These are phyloP conservation scores for Mormoops blainvillei DNA, from an alignment of 2,113 vertebrate genomes.

Conservation along the genomic window DNA sequence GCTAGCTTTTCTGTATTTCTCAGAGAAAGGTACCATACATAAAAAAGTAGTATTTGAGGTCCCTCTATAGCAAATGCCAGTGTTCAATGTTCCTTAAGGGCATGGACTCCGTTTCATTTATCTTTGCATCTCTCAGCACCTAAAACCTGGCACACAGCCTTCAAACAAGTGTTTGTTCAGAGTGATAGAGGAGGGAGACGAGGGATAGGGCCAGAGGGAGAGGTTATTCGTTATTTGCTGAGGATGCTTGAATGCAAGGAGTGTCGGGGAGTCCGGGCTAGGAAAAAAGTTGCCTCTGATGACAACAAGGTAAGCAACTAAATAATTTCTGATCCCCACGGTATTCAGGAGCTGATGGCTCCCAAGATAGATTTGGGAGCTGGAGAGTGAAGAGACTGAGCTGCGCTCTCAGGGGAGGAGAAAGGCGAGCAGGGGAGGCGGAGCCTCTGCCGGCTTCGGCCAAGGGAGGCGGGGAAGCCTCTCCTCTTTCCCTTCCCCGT, in stretches of 20 bases:
- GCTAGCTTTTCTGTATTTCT: not conserved
- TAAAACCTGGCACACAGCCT: not conserved
- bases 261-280: not conserved
- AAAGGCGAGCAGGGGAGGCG: not conserved
- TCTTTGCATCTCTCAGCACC: not conserved
- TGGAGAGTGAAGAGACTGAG: not conserved
- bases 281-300: not conserved
- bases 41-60: not conserved
- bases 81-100: not conserved
- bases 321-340: not conserved
- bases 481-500: not conserved
- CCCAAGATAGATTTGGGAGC: not conserved
- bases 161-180: not conserved
- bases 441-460: conserved; percentile 5
- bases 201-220: not conserved
- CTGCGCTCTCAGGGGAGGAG: not conserved
- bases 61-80: not conserved
- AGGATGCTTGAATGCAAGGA: not conserved
- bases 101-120: not conserved
- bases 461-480: conserved; percentile 25
- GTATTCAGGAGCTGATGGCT: not conserved
- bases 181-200: not conserved
- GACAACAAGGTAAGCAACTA: not conserved
- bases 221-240: not conserved
- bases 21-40: not conserved